Evolutionary conservation across 1,140 invertebrate species (phyloP).

Genomic region (Dinothrombium tinctorium): DNA sequence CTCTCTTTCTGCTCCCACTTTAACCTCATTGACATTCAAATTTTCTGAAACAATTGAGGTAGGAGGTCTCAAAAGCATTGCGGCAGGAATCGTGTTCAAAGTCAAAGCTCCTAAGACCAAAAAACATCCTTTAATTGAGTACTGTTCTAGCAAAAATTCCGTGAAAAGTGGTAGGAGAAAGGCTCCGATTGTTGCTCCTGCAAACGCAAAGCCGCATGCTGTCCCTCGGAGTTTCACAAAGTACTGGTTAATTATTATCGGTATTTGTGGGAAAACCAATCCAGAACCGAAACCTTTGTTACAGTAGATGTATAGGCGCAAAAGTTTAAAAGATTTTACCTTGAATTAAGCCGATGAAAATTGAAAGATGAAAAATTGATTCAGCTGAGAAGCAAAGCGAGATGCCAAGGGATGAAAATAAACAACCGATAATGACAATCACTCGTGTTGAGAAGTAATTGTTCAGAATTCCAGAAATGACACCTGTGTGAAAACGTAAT

Average conservation of each 20-base stretch:
- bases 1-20: background rate
- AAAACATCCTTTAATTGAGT: constrained; percentile 21
- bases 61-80: constrained; percentile 39
- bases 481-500: too few species aligned
- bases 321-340: constrained; percentile 5
- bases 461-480: constrained; percentile 11
- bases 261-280: constrained; percentile 17
- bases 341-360: constrained; percentile 12
- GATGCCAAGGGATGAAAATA: constrained; percentile 9
- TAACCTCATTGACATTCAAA: background rate
- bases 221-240: constrained; percentile 18
- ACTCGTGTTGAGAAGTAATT: constrained; percentile 6
- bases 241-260: constrained; percentile 20
- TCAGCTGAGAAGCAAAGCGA: background rate
- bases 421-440: constrained; percentile 7
- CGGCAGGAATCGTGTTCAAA: constrained; percentile 53
- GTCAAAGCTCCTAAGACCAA: constrained; percentile 52
- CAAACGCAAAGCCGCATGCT: constrained; percentile 19
- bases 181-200: constrained; percentile 20
- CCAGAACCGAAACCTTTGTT: constrained; percentile 21
- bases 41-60: background rate
- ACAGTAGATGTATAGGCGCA: background rate
- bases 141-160: constrained; percentile 13
- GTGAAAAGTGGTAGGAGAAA: constrained; percentile 20
- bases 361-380: constrained; percentile 4